These are phyloP conservation scores for Seriola aureovittata DNA, from an alignment of 2,113 vertebrate genomes.

Conservation along the genomic window DNA sequence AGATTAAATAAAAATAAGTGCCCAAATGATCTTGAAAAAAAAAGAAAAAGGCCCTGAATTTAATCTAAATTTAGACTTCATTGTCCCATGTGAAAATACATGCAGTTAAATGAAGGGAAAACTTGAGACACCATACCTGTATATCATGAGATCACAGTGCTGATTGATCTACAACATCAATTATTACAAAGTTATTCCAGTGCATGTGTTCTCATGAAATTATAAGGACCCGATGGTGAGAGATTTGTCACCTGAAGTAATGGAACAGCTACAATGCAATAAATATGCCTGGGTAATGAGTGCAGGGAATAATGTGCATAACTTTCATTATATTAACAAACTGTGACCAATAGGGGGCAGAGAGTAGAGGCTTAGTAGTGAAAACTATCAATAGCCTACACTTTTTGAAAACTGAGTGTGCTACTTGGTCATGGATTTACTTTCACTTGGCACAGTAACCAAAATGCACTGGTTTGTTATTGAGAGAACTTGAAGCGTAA, in stretches of 20 bases:
- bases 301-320: background rate
- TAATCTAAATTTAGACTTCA: background rate
- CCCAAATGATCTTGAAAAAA: background rate
- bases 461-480: slow-evolving; percentile 39
- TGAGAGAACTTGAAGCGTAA: slow-evolving; percentile 33
- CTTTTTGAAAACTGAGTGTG: slow-evolving; percentile 17
- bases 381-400: background rate
- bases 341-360: background rate
- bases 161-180: slow-evolving; percentile 10
- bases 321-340: background rate
- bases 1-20: background rate
- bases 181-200: slow-evolving; percentile 8
- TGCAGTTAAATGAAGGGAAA: background rate
- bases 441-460: slow-evolving; percentile 24
- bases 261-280: background rate
- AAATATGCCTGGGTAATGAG: background rate
- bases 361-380: background rate
- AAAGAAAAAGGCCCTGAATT: background rate
- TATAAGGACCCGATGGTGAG: background rate
- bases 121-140: slow-evolving; percentile 11
- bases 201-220: slow-evolving; percentile 5
- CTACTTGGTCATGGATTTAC: background rate
- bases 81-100: background rate
- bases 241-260: background rate
- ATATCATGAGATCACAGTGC: background rate